Evolutionary conservation across 2,113 vertebrate genomes (phyloP), one percentile per base, ranked within the genome.

Genomic region (Crocuta crocuta): DNA sequence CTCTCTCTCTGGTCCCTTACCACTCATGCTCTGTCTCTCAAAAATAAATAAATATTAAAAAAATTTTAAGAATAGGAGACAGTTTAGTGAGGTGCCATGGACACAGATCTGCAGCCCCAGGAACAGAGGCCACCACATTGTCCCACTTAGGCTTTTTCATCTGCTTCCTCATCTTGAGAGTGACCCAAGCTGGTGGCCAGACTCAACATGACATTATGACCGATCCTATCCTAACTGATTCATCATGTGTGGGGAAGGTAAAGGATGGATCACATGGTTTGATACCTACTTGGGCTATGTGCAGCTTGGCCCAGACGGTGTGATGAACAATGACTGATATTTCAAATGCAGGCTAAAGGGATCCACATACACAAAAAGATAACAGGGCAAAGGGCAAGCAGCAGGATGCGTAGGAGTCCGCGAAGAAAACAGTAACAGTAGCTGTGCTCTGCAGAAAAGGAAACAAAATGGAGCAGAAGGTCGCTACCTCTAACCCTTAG

Each of bases 241-340:
- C 48, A n/a, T 35, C 39, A 26, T 4, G 63, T 63, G 65, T 43
- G 17, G 28, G 16, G 55, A 68, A 61, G 70, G 15, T 33, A 4
- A 16, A 4, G 15, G 1, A 2, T 24, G 7, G 66, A 1, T 33
- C 28, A 53, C 6, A 0, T 7, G 24, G 81, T 26, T 43, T 33
- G 31, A 35, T 10, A 28, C 48, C 50, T 70, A 8, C 28, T 45
- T 16, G 61, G 70, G 70, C 33, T n/a, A 2, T 5, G 21, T 23
- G n/a, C 70, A 58, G n/a, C 31, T 23, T 89, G 61, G 31, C 26
- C 7, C 39, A 35, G 58, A 58, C 89, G 21, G n/a, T 2, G 0
- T 45, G 10, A 28, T 31, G 76, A 39, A 83, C 4, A 73, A 50
- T 50, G 45, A 66, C 17, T 35, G 13, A 35, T 11, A 21, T 48